Conservation (phyloP, 1,140 invertebrate species). For the Drosophila azteca region DNA sequence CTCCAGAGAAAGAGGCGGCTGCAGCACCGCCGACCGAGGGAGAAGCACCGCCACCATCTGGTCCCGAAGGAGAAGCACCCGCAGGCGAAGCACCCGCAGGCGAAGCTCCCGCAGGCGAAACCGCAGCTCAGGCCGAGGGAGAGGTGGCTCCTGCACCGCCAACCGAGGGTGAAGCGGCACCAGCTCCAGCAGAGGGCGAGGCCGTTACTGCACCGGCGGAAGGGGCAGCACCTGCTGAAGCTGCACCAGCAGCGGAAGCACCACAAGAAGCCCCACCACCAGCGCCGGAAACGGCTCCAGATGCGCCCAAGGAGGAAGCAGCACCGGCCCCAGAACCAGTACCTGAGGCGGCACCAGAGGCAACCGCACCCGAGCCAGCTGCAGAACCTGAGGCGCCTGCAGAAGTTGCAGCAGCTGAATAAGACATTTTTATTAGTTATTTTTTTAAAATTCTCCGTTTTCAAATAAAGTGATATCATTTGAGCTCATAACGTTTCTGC, state of each 20-base stretch:
- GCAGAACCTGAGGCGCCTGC: too few relatives aligned
- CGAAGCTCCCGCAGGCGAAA: background rate
- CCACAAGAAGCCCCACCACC: constrained; percentile 2
- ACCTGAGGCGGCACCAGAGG: background rate
- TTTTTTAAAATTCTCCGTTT: too few relatives aligned
- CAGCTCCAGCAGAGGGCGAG: constrained; percentile 7
- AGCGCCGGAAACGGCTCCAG: background rate
- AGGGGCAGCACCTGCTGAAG: background rate
- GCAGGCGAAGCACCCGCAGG: background rate
- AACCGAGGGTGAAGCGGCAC: background rate
- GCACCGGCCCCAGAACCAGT: background rate
- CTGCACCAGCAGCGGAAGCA: background rate
- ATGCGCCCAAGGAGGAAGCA: background rate
- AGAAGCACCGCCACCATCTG: background rate
- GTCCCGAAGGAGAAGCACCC: background rate
- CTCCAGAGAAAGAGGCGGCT: background rate
- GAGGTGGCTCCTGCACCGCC: background rate
- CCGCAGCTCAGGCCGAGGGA: background rate
- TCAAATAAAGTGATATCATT: too few relatives aligned
- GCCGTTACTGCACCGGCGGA: background rate
- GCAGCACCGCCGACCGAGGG: background rate
- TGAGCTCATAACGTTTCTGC: too few relatives aligned
- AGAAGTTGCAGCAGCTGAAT: too few relatives aligned
- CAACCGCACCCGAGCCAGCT: background rate
- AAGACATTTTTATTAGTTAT: too few relatives aligned